A percentile compares a stretch with the other conserved stretches of the same genome.
These are phyloP conservation scores for Tyrophagus putrescentiae DNA, from an alignment of 1,140 invertebrate genomes.

Conservation along the genomic window DNA sequence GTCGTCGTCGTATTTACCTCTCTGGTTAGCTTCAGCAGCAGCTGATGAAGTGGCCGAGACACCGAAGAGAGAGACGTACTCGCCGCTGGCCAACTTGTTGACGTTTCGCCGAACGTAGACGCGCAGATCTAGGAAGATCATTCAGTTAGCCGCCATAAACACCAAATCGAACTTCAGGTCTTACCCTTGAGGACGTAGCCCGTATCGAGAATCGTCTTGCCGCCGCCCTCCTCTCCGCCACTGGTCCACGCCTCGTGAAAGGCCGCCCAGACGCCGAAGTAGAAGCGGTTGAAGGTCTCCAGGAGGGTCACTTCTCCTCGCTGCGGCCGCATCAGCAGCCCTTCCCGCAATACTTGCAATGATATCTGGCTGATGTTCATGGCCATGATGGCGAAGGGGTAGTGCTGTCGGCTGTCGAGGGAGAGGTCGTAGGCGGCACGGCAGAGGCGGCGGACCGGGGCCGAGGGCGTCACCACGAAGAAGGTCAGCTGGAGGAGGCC, in stretches of 20 bases:
- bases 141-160: constrained; percentile 18
- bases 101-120: constrained; percentile 15
- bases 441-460: constrained; percentile 33
- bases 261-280: constrained; percentile 36
- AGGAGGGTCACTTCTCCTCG: constrained; percentile 37
- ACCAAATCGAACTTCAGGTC: neutral
- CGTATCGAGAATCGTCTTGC: constrained; percentile 41
- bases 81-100: neutral
- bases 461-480: constrained; percentile 34
- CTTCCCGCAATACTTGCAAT: constrained; percentile 39
- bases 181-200: constrained; percentile 42
- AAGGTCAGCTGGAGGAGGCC: constrained; percentile 40
- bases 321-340: constrained; percentile 39
- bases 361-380: constrained; percentile 43
- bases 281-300: constrained; percentile 39
- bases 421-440: constrained; percentile 39
- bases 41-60: no score
- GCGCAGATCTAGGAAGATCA: constrained; percentile 21
- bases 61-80: neutral
- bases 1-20: neutral
- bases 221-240: constrained; percentile 37
- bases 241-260: constrained; percentile 39
- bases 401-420: constrained; percentile 39
- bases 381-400: constrained; percentile 43
- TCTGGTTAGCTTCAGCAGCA: no score